Conservation (phyloP, 2,797 vertebrate genomes). For the Fistularia commersonii region DNA sequence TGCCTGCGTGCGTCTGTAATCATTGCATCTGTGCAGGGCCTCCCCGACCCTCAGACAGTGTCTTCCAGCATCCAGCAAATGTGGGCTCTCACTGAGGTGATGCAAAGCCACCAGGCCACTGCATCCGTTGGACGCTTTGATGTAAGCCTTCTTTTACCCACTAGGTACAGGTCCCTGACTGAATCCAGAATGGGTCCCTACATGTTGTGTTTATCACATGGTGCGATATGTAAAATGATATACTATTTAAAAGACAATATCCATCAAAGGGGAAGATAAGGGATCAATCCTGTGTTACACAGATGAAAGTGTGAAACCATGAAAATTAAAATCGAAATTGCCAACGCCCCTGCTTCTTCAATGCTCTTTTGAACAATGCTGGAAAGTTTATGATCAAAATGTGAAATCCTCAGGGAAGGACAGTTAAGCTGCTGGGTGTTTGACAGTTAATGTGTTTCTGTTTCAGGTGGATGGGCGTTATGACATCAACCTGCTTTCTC, state of each 20-base stretch:
- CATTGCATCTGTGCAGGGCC: conserved; percentile 76
- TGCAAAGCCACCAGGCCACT: conserved; percentile 84
- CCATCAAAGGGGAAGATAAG: too few relatives aligned
- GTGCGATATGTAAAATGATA: too few relatives aligned
- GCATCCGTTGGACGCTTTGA: conserved; percentile 91
- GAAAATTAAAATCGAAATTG: too few relatives aligned
- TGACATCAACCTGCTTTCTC: conserved; percentile 87
- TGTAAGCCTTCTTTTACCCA: conserved; percentile 72
- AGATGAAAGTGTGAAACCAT: too few relatives aligned
- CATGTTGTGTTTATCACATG: too few relatives aligned
- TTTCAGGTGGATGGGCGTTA: conserved; percentile 92
- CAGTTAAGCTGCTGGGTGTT: too few relatives aligned
- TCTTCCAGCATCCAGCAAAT: conserved; percentile 93
- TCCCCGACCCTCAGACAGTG: conserved; percentile 85
- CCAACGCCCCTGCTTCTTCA: too few relatives aligned
- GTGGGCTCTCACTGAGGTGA: conserved; percentile 95
- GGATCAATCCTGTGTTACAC: too few relatives aligned
- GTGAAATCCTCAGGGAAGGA: neutral
- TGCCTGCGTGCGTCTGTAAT: neutral
- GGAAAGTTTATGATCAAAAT: neutral
- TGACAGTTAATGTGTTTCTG: neutral
- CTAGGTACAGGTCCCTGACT: too few relatives aligned
- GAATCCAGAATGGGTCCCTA: neutral
- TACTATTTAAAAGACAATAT: too few relatives aligned
- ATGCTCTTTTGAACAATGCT: too few relatives aligned